phyloP scores from a whole-genome alignment of 1,140 invertebrate species.

The Magallana ariakensis region DNA sequence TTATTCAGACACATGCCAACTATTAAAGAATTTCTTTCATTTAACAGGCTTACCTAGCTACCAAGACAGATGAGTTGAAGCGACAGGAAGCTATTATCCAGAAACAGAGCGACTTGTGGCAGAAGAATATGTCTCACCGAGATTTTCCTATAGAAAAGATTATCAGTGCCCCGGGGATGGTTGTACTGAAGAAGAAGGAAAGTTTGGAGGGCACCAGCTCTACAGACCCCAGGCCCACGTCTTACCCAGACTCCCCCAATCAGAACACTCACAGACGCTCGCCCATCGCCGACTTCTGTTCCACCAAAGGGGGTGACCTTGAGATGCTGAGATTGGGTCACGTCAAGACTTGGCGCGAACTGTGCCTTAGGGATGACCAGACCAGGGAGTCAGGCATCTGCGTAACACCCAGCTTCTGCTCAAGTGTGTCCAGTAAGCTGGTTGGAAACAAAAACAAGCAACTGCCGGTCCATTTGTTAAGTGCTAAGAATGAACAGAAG shows the following conservation, averaged over 20 bases:
- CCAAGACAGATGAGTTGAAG: constrained; percentile 68
- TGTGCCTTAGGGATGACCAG: constrained; percentile 2
- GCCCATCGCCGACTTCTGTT: constrained; percentile 71
- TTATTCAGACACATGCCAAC: too few species aligned
- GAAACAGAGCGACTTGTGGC: constrained; percentile 72
- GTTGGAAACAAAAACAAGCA: constrained; percentile 57
- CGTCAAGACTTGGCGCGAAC: constrained; percentile 51
- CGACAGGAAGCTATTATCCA: constrained; percentile 67
- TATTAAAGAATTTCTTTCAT: background rate
- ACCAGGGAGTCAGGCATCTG: background rate
- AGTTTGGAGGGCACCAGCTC: background rate
- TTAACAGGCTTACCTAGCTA: constrained; percentile 62
- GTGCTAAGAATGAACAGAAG: constrained; percentile 91
- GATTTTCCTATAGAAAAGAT: constrained; percentile 36
- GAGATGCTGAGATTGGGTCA: constrained; percentile 53
- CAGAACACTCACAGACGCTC: constrained; percentile 66
- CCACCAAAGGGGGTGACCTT: constrained; percentile 57
- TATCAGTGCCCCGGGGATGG: constrained; percentile 21
- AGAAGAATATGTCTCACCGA: constrained; percentile 44
- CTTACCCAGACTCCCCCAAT: constrained; percentile 17
- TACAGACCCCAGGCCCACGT: constrained; percentile 15
- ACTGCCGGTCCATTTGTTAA: constrained; percentile 85
- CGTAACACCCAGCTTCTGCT: constrained; percentile 43
- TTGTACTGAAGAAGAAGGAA: background rate
- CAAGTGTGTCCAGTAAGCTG: constrained; percentile 46